A percentile compares a stretch with the other conserved stretches of the same genome.
These are phyloP conservation scores for Apotomis capreana DNA, from an alignment of 2,888 invertebrate species.

Conservation along the genomic window DNA sequence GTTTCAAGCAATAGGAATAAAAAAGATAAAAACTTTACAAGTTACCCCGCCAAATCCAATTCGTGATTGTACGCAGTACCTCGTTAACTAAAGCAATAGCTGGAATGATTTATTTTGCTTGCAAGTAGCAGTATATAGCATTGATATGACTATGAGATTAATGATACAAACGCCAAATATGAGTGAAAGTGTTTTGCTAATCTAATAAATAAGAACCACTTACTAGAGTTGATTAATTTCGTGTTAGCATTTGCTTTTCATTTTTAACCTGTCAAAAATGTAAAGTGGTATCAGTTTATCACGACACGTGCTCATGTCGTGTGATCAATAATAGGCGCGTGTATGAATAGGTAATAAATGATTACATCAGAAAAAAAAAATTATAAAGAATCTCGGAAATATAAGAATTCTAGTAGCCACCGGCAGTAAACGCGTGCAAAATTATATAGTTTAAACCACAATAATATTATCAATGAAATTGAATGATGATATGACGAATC, in stretches of 20 bases:
- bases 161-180: conserved; percentile 38
- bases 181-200: conserved; percentile 41
- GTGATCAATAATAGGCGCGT: not conserved
- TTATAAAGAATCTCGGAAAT: no score
- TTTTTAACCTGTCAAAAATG: conserved; percentile 28
- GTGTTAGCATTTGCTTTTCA: conserved; percentile 31
- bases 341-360: not conserved
- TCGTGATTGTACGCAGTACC: conserved; percentile 48
- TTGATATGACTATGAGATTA: conserved; percentile 45
- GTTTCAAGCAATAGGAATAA: not conserved
- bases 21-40: not conserved
- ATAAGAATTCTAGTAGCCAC: no score
- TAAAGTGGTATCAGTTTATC: conserved; percentile 8
- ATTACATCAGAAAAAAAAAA: no score
- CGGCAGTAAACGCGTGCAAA: no score
- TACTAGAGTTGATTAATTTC: conserved; percentile 42
- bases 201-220: conserved; percentile 39
- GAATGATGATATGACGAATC: no score
- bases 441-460: no score
- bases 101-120: conserved; percentile 54
- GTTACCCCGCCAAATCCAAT: conserved; percentile 27
- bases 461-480: no score
- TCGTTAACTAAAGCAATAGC: conserved; percentile 43
- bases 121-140: conserved; percentile 45
- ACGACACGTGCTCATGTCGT: conserved; percentile 6